These are phyloP conservation scores for Hystrix cristata DNA, from an alignment of 2,113 vertebrate genomes.

Conservation along the genomic window DNA sequence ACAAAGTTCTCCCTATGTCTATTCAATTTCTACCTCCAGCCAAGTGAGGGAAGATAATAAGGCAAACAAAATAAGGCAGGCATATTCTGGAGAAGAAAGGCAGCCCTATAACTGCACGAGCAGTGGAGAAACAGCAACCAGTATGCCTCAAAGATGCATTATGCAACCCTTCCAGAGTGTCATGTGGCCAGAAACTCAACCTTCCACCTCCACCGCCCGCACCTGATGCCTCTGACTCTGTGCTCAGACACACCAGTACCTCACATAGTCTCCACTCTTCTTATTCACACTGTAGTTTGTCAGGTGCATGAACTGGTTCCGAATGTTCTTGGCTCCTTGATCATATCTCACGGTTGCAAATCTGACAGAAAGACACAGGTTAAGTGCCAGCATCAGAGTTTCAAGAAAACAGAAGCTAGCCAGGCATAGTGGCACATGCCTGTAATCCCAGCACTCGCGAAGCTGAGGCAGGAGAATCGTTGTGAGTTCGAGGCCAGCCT, in stretches of 20 bases:
- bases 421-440: background rate
- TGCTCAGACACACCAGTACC: slow-evolving; percentile 87
- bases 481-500: background rate
- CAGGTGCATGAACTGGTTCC: slow-evolving; percentile 99
- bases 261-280: slow-evolving; percentile 98
- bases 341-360: slow-evolving; percentile 99
- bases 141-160: background rate
- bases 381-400: slow-evolving; percentile 39
- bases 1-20: background rate
- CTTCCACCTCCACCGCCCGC: too few species aligned
- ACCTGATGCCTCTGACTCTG: background rate
- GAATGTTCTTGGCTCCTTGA: slow-evolving; percentile 94
- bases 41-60: slow-evolving; percentile 39
- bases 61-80: background rate
- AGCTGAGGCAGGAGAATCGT: background rate
- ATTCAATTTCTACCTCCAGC: slow-evolving; percentile 10
- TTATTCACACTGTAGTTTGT: slow-evolving; percentile 99
- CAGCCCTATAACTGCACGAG: background rate
- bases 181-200: accelerated
- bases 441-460: background rate
- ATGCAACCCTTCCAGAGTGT: background rate
- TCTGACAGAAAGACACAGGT: slow-evolving; percentile 85
- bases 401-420: background rate
- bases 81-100: background rate
- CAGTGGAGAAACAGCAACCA: background rate